Evolutionary conservation across 2,797 vertebrate genomes (phyloP), one percentile per base, ranked within the genome.

Genomic region (Aotus griseimembra): DNA sequence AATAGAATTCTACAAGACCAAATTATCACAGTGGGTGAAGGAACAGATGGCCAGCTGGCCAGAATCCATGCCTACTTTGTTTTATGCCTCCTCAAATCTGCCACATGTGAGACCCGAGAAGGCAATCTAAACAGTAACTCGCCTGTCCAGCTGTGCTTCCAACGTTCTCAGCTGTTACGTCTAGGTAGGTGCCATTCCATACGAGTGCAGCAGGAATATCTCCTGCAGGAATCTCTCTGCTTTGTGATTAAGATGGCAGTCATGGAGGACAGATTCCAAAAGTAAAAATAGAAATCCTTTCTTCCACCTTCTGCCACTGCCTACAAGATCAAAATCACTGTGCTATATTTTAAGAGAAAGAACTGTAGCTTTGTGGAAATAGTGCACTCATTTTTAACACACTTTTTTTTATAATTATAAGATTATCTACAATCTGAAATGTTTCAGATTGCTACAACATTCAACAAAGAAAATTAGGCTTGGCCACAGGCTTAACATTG

Each of bases 21-120:
- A 88, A 95, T 76, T 97, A 97, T 98, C 98, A 98, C 98, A 98
- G 97, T 92, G 97, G 97, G 81, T 80, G 88, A 92, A 97, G 39
- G 15, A 97, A 92, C 91, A 98, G 98, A 98, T 92, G 96, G 96
- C 92, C 96, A 79, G 52, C 96, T 97, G 96, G 98, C 96, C 93
- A 90, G 95, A 94, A 72, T 88, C 83, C n/a, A 72, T 72, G 50
- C 70, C 94, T 93, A 44, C 94, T 98, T 97, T 97, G 55, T 96
- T 98, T 81, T 83, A 82, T 46, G 75, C 33, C 72, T 98, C 82
- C 41, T 83, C 41, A 97, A 97, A 76, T 90, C 15, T 92, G 85
- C 90, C 90, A 90, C 97, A 92, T 96, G 19, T 11, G 4, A 82
- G 92, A 97, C 80, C 44, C 24, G 75, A 76, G 58, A 86, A 95